Evolutionary conservation across 2,888 invertebrate genomes (phyloP), one percentile per base, ranked within the genome.

Genomic region (Tinea pellionella): DNA sequence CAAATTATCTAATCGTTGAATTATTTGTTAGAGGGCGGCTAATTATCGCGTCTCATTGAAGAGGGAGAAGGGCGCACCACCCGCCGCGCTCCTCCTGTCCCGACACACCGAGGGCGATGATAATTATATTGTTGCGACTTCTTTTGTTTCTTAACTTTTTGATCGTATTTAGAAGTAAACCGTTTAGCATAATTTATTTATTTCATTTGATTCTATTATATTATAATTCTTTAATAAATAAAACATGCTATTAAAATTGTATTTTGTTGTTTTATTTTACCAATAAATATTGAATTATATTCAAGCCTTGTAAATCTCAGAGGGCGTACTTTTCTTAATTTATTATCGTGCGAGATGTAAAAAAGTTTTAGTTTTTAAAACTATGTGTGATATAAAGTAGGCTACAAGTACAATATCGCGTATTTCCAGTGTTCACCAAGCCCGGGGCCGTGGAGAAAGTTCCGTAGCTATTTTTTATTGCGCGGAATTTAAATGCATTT

Each of bases 401-500:
- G 47, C 47, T 47, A 47, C 47, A 47, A 47, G 47, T 47, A 47
- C 47, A 47, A 16, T 47, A 16, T 47, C 47, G 13, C 16, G 47
- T 47, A 47, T 47, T 16, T 47, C 24, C 53, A 53, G 24, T 24
- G 53, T 53, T 47, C 18, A 53, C 53, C 19, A 24, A 29, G 47
- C 43, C 15, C 9, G 19, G 47, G 47, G 59, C 30, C 51, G 16
- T 43, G 73, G 76, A 71, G 75, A 86, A 87, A 85, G 79, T 86
- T 86, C 77, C 76, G 79, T 78, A 80, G 79, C 82, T 80, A 83
- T 86, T 87, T 87, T 87, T 87, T 86, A 86, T 87, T 87, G 87
- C 85, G 82, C 82, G 74, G 80, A 86, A 86, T 88, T 84, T 88
- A 88, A 88, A 88, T 88, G 88, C 88, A 88, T 88, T 88, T 88